Conservation (phyloP, 2,888 invertebrate species). For the Acanthopleura granulata region DNA sequence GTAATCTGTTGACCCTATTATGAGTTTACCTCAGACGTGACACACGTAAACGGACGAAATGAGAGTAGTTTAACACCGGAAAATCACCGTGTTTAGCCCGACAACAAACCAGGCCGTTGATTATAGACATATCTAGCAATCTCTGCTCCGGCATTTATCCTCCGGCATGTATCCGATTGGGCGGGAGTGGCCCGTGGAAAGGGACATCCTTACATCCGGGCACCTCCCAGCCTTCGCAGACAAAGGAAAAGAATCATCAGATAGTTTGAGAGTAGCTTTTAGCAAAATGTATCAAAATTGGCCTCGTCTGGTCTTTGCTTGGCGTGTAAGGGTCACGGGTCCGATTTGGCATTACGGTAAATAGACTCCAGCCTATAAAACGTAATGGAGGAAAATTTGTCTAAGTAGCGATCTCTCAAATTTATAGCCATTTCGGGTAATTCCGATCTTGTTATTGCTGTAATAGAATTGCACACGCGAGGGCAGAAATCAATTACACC, state of each 20-base stretch:
- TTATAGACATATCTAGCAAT: not conserved
- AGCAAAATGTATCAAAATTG: conserved; percentile 10
- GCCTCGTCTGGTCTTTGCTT: not conserved
- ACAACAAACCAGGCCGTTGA: not conserved
- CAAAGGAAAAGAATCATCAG: not conserved
- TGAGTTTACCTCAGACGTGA: too few relatives aligned
- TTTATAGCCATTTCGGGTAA: conserved; percentile 4
- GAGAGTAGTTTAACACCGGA: not conserved
- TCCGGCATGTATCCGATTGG: not conserved
- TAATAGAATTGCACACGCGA: conserved; percentile 5
- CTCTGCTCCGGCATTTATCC: not conserved
- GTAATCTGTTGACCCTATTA: too few relatives aligned
- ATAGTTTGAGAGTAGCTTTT: not conserved
- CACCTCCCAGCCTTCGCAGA: not conserved
- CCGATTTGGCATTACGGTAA: not conserved
- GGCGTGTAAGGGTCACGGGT: conserved; percentile 3
- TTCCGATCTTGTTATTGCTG: conserved; percentile 3
- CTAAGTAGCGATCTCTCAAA: conserved; percentile 8
- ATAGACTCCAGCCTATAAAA: not conserved
- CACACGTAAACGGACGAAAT: too few relatives aligned
- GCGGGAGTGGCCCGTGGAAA: not conserved
- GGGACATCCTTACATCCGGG: conserved; percentile 12
- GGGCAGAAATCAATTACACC: conserved; percentile 9
- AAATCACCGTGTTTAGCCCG: conserved; percentile 1
- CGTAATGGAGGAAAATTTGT: conserved; percentile 10